A percentile compares a stretch with the other conserved stretches of the same genome.
Conservation (phyloP, 2,797 vertebrate species). For the Notamacropus eugenii region DNA sequence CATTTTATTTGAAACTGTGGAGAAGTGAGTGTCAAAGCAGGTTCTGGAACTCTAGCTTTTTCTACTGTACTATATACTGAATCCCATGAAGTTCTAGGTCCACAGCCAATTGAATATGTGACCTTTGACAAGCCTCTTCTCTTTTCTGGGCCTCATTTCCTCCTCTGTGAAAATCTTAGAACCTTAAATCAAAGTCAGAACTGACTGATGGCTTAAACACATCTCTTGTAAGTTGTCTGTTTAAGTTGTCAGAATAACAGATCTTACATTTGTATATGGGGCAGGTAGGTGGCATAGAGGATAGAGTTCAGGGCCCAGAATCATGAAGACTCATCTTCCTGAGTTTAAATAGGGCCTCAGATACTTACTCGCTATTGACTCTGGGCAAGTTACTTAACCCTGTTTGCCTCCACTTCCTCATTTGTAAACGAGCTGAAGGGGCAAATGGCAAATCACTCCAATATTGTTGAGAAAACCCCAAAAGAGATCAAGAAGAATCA, state of each 20-base stretch:
- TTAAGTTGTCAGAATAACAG: conserved; percentile 4
- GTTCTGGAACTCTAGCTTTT: neutral
- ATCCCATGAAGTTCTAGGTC: neutral
- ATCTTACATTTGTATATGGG: neutral
- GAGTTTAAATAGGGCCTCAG: neutral
- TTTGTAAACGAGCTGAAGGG: neutral
- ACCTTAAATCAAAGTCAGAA: neutral
- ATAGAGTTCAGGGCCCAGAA: neutral
- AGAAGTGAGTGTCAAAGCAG: neutral
- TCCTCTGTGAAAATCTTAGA: neutral
- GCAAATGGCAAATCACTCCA: neutral
- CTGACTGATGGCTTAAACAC: neutral
- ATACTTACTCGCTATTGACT: neutral
- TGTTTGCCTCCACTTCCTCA: neutral
- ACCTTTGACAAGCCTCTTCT: neutral
- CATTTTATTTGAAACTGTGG: neutral
- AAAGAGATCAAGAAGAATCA: neutral
- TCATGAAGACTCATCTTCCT: neutral
- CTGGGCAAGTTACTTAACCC: neutral
- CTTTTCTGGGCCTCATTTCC: neutral
- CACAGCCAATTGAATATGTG: neutral
- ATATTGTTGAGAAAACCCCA: neutral
- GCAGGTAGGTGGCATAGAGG: neutral
- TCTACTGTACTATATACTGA: neutral
- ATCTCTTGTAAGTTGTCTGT: conserved; percentile 2